phyloP scores from a whole-genome alignment of 2,797 vertebrate species.

The Poliocrania exsul region DNA sequence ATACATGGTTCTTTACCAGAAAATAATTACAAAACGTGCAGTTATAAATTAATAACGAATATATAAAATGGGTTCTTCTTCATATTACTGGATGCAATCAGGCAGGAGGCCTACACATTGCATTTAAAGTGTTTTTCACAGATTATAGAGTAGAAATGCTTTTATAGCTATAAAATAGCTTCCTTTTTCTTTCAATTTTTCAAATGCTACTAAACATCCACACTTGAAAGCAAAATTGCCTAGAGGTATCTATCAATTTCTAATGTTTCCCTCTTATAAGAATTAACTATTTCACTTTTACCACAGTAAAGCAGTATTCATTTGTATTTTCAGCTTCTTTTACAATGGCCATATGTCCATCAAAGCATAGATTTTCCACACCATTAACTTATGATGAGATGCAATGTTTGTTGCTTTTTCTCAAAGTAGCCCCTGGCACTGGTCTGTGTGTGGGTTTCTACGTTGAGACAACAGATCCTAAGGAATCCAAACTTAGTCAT shows the following conservation, averaged over 20 bases:
- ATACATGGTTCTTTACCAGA: neutral
- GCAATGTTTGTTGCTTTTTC: conserved; percentile 32
- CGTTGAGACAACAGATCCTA: neutral
- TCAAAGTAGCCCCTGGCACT: neutral
- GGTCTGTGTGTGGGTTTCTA: conserved; percentile 1
- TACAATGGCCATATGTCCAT: conserved; percentile 31
- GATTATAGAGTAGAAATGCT: neutral
- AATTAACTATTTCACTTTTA: conserved; percentile 1
- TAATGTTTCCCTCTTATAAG: neutral
- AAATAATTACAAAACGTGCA: neutral
- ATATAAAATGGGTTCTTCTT: neutral
- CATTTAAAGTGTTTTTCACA: neutral
- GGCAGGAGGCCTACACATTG: neutral
- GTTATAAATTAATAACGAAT: neutral
- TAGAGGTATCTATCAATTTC: neutral
- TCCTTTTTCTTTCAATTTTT: neutral
- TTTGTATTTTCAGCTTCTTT: conserved; percentile 40
- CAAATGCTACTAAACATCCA: neutral
- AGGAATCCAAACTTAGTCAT: conserved; percentile 10
- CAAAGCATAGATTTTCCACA: conserved; percentile 54
- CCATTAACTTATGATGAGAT: conserved; percentile 30
- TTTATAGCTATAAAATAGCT: neutral
- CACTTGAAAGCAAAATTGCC: conserved; percentile 4
- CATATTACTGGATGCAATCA: neutral
- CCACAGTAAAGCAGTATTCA: conserved; percentile 17